Evolutionary conservation across 2,888 invertebrate species (phyloP).

Genomic region (Macrosiphum euphorbiae): DNA sequence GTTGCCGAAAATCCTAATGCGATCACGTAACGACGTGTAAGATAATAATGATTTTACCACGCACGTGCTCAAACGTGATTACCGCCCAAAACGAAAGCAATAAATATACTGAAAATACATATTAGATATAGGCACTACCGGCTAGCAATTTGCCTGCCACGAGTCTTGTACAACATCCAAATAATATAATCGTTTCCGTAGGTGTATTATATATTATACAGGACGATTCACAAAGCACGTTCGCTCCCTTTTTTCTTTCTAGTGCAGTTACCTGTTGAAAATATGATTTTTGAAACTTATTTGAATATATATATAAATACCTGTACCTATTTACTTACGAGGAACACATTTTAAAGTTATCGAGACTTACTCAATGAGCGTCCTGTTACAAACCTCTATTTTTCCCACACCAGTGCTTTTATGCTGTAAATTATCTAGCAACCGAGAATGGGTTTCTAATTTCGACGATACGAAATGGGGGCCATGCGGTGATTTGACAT

Average conservation of each 20-base stretch:
- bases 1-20: background rate
- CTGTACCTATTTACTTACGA: too few relatives aligned
- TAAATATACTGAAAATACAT: background rate
- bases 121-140: background rate
- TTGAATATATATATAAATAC: background rate
- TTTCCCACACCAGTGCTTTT: background rate
- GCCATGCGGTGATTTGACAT: background rate
- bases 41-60: background rate
- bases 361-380: background rate
- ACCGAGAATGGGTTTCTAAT: background rate
- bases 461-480: background rate
- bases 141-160: background rate
- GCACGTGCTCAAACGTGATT: constrained; percentile 11
- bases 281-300: background rate
- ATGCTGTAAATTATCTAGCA: background rate
- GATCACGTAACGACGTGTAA: background rate
- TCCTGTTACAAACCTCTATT: background rate
- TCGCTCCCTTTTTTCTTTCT: background rate
- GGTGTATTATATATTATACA: background rate
- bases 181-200: background rate
- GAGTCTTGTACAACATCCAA: background rate
- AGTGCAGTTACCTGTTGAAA: background rate
- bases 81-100: constrained; percentile 6
- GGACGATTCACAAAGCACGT: background rate
- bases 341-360: background rate